These are phyloP conservation scores for Polyergus mexicanus DNA, from an alignment of 1,140 invertebrate genomes.

Conservation along the genomic window DNA sequence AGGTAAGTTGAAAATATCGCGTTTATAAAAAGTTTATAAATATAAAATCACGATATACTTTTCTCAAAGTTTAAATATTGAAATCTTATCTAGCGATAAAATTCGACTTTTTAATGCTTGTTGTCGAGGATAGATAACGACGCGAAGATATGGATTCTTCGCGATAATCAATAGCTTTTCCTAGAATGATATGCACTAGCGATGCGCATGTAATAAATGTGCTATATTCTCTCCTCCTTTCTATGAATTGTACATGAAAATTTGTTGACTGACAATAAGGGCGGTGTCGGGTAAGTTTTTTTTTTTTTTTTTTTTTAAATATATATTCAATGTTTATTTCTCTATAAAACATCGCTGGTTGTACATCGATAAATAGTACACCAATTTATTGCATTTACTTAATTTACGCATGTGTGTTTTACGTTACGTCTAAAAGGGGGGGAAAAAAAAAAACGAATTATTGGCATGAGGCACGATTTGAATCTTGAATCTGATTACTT, in stretches of 20 bases:
- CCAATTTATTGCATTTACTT: conserved; percentile 39
- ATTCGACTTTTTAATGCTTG: not conserved
- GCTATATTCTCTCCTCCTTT: not conserved
- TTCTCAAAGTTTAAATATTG: not conserved
- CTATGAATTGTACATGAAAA: not conserved
- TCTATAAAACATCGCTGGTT: conserved; percentile 33
- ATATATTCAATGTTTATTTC: conserved; percentile 41
- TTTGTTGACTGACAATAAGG: not conserved
- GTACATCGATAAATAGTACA: conserved; percentile 43
- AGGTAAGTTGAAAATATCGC: not conserved
- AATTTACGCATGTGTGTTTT: conserved; percentile 14
- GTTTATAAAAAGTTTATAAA: not conserved
- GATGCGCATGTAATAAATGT: conserved; percentile 3
- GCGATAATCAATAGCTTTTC: not conserved
- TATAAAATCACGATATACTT: not conserved
- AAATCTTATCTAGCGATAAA: not conserved
- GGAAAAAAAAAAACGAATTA: not conserved
- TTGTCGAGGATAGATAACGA: not conserved
- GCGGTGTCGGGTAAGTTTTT: not conserved
- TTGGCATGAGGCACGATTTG: not conserved
- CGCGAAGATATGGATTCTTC: not conserved
- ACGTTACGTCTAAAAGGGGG: conserved; percentile 3
- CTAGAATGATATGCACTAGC: not conserved
- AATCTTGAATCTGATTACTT: conserved; percentile 7
- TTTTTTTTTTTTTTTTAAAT: too few species aligned